Conservation (phyloP, 2,113 vertebrate genomes). For the Myrmophylax atrothorax region DNA sequence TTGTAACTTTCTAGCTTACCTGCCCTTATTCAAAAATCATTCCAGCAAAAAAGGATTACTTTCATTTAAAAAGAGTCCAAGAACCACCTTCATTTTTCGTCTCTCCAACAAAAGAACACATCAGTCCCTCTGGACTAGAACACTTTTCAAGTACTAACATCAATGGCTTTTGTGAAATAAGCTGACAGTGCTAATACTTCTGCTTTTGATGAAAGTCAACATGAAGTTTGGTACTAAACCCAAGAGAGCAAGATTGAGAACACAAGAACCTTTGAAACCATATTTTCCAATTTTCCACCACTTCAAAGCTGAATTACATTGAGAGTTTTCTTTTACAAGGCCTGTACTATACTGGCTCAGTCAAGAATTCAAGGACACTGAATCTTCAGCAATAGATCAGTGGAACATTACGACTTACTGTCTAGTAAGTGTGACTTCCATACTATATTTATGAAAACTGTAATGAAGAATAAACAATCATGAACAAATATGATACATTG, state of each 20-base stretch:
- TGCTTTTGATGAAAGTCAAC: not conserved
- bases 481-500: not conserved
- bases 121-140: not conserved
- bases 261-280: not conserved
- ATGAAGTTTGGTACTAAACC: not conserved
- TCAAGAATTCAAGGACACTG: not conserved
- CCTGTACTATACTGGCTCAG: not conserved
- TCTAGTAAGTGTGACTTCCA: not conserved
- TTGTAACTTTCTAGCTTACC: not conserved
- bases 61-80: not conserved
- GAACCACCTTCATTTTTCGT: not conserved
- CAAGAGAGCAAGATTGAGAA: not conserved
- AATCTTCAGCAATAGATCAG: not conserved
- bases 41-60: not conserved
- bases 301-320: not conserved
- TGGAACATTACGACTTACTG: not conserved
- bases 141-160: not conserved
- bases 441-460: not conserved
- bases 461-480: not conserved
- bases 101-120: not conserved
- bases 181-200: not conserved
- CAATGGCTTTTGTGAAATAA: not conserved
- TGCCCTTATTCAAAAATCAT: not conserved
- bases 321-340: not conserved
- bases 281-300: not conserved